Evolutionary conservation across 2,113 vertebrate species (phyloP).

Genomic region (Albula goreensis): DNA sequence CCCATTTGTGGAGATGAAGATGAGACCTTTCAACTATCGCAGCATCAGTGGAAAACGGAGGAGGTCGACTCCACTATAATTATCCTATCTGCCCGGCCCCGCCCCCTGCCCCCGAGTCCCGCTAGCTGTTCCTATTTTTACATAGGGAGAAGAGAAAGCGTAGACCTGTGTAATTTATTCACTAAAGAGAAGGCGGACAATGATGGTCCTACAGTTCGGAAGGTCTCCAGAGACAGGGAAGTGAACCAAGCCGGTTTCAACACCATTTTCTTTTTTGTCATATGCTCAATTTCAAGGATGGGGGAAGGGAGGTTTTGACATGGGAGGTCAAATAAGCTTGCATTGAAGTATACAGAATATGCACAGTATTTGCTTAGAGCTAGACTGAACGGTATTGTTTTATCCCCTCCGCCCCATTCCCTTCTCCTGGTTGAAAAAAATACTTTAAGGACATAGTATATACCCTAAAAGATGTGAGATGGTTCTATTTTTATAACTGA

Average conservation of each 20-base stretch:
- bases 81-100: constrained; percentile 11
- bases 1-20: constrained; percentile 98
- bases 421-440: constrained; percentile 40
- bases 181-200: constrained; percentile 20
- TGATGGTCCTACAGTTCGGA: constrained; percentile 15
- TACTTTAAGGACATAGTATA: constrained; percentile 61
- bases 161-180: constrained; percentile 65
- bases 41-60: constrained; percentile 81
- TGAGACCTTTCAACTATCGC: constrained; percentile 86
- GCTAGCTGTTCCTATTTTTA: constrained; percentile 47
- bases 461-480: constrained; percentile 68
- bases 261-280: constrained; percentile 16
- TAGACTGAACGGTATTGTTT: not conserved
- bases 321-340: constrained; percentile 3
- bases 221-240: constrained; percentile 36
- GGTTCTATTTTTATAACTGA: constrained; percentile 77
- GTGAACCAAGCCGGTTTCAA: constrained; percentile 44
- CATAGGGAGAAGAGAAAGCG: constrained; percentile 40
- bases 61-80: constrained; percentile 80
- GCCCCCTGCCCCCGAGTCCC: not conserved
- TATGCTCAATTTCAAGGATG: constrained; percentile 14
- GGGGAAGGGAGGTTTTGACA: not conserved
- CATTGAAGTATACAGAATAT: constrained; percentile 22
- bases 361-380: constrained; percentile 4
- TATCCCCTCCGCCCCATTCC: constrained; percentile 43